Percentiles rank a stretch among this genome's conserved stretches.
phyloP scores from a whole-genome alignment of 1,140 invertebrate species.

The Calycopis cecrops region DNA sequence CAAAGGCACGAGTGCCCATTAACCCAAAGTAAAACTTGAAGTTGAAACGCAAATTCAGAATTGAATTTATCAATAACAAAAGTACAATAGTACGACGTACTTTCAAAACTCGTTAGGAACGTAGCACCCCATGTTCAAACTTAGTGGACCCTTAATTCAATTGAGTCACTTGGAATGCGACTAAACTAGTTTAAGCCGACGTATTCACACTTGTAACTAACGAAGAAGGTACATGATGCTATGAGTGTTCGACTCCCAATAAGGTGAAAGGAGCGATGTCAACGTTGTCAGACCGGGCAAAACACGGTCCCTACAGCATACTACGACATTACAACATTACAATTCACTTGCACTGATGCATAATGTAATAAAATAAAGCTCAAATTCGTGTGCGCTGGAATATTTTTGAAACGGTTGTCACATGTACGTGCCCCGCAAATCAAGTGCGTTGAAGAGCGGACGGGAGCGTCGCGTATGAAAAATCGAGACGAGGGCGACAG shows the following conservation, averaged over 20 bases:
- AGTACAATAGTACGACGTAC: slow-evolving; percentile 14
- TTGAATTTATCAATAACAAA: slow-evolving; percentile 3
- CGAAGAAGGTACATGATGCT: slow-evolving; percentile 46
- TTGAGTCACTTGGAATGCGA: slow-evolving; percentile 39
- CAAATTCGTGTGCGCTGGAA: slow-evolving; percentile 24
- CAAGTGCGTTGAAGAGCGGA: slow-evolving; percentile 59
- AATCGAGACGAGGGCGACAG: slow-evolving; percentile 63
- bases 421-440: slow-evolving; percentile 64
- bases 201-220: slow-evolving; percentile 39
- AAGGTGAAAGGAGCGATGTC: slow-evolving; percentile 51
- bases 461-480: slow-evolving; percentile 51
- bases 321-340: slow-evolving; percentile 19
- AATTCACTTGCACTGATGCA: slow-evolving; percentile 18
- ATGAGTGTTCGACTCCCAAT: slow-evolving; percentile 51
- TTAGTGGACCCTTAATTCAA: slow-evolving; percentile 24
- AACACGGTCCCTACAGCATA: slow-evolving; percentile 49
- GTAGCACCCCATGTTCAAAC: slow-evolving; percentile 14
- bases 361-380: slow-evolving; percentile 35
- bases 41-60: slow-evolving; percentile 5
- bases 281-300: slow-evolving; percentile 40
- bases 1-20: too few relatives aligned
- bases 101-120: slow-evolving; percentile 17
- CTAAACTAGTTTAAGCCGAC: slow-evolving; percentile 39
- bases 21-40: background rate
- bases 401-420: slow-evolving; percentile 28